A percentile compares a stretch with the other conserved stretches of the same genome.
Evolutionary conservation across 64 coral and sea anemone genomes (phyloP).

Genomic region (Montipora foliosa): DNA sequence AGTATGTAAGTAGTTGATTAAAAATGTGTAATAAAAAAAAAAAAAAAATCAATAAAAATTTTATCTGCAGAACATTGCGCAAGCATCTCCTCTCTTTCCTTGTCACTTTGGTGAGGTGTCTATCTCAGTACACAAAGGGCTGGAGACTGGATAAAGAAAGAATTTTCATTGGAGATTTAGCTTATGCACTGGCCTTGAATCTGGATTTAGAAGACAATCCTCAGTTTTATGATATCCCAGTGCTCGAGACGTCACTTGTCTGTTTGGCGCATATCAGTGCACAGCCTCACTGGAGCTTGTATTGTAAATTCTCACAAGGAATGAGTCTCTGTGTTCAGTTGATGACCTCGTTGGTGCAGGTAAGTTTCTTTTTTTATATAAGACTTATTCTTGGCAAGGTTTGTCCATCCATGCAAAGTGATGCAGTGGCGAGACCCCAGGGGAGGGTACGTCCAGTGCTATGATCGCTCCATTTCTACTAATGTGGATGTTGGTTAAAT

Average conservation of each 20-base stretch:
- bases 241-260: slow-evolving; percentile 84
- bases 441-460: no score
- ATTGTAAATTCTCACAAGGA: slow-evolving; percentile 68
- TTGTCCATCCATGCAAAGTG: no score
- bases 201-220: slow-evolving; percentile 91
- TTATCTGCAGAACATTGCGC: slow-evolving; percentile 68
- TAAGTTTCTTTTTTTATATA: not conserved
- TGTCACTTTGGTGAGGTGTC: slow-evolving; percentile 44
- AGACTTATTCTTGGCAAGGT: no score
- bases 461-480: no score
- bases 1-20: no score
- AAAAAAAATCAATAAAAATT: not conserved
- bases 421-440: no score
- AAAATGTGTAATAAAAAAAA: no score
- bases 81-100: slow-evolving; percentile 81
- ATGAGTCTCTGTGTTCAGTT: slow-evolving; percentile 72
- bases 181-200: slow-evolving; percentile 80
- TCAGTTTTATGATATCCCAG: slow-evolving; percentile 91
- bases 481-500: no score
- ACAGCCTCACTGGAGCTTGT: slow-evolving; percentile 64
- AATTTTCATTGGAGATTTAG: slow-evolving; percentile 87
- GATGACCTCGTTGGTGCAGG: slow-evolving; percentile 83
- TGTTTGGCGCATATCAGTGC: slow-evolving; percentile 84
- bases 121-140: slow-evolving; percentile 49
- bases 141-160: slow-evolving; percentile 85